Base-by-base conservation (phyloP, 2,113 vertebrate genomes). In the Actenoides lindsayi region DNA sequence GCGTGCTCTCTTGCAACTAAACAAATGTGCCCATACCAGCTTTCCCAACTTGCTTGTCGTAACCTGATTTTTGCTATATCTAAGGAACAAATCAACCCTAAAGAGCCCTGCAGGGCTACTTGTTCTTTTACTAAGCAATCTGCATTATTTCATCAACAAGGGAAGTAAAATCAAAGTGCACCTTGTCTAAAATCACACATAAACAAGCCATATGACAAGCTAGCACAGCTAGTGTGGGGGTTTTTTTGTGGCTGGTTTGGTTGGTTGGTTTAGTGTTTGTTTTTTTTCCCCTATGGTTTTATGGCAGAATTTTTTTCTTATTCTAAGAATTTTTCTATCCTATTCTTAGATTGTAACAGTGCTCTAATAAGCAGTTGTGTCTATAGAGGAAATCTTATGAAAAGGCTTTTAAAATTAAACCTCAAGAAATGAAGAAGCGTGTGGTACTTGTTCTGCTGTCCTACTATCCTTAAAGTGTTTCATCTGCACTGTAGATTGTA, bases 51-150 rank as follows among this genome's bases (percentile, higher is more conserved):
- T 78, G 41, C 60, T 88, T 91, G 86, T 83, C 70, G 86, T 93
- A 88, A 93, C 64, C 71, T 95, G 71, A 30, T 81, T 89, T 85
- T 69, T 64, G 17, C 46, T 83, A 3, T 87, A 78, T 91, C 67
- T 94, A 75, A 75, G 46, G 35, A 92, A 77, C 11, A 87, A 89
- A 91, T 94, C 56, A 89, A 51, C 56, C 51, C n/a, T 89, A 82
- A 93, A 87, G n/a, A 83, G n/a, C 59, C 69, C 67, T 69, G 23
- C 25, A 64, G 90, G 51, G 35, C 10, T 4, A 63, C 13, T 90
- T 93, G 79, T 79, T 92, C 76, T 92, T 93, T 96, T 83, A 80
- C 33, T 77, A 67, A 94, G 41, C 31, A 92, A 81, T 81, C 60
- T 91, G 82, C 28, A 60, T 88, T 95, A 87, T 89, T 92, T 91